Percentiles rank a stretch among this genome's conserved stretches.
Evolutionary conservation across 2,113 vertebrate species (phyloP).

Genomic region (Podilymbus podiceps): DNA sequence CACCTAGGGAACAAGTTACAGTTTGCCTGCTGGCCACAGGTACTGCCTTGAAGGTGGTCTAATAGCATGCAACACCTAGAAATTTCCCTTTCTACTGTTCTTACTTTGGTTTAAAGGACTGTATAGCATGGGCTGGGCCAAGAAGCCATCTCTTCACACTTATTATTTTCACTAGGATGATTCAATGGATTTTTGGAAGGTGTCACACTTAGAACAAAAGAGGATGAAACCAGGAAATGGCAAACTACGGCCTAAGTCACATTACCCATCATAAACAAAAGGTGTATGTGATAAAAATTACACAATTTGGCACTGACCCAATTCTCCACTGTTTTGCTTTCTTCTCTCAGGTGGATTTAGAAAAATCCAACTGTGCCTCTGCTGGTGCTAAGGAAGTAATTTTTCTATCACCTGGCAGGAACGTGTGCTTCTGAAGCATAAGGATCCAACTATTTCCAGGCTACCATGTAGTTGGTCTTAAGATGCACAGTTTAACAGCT

Average conservation of each 20-base stretch:
- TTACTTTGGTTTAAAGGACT: not conserved
- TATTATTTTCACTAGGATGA: not conserved
- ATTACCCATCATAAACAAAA: not conserved
- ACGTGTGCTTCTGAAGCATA: not conserved
- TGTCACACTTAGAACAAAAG: not conserved
- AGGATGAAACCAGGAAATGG: not conserved
- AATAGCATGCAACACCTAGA: not conserved
- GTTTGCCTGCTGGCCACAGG: not conserved
- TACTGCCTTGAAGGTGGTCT: not conserved
- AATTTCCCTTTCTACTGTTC: not conserved
- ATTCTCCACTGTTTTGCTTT: not conserved
- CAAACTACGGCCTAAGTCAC: not conserved
- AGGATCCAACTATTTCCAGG: not conserved
- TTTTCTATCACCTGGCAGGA: not conserved
- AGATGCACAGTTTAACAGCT: not conserved
- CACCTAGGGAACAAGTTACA: not conserved
- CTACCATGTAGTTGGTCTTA: not conserved
- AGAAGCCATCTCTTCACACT: not conserved
- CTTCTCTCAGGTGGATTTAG: not conserved
- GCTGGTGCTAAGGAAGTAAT: not conserved
- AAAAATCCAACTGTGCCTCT: not conserved
- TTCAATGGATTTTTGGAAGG: not conserved
- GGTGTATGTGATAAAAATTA: rapidly evolving
- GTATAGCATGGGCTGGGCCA: not conserved
- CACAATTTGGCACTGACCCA: not conserved